Conservation (phyloP, 2,113 vertebrate species). For the Capreolus pygargus region DNA sequence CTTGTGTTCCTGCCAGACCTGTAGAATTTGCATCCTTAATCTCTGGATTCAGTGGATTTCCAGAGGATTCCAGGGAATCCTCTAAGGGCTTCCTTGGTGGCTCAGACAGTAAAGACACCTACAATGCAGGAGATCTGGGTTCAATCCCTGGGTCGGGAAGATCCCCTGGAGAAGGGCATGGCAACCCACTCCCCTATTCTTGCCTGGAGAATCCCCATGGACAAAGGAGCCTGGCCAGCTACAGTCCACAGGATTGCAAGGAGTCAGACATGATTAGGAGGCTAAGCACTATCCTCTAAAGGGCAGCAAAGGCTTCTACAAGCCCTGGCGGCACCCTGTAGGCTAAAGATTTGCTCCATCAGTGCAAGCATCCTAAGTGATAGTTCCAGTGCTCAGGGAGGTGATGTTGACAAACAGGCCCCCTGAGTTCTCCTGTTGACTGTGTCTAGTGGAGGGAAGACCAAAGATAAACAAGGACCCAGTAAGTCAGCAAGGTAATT, state of each 20-base stretch:
- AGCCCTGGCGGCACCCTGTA: background rate
- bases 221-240: background rate
- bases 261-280: background rate
- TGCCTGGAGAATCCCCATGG: background rate
- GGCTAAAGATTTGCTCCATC: background rate
- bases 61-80: background rate
- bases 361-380: background rate
- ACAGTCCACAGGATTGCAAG: background rate
- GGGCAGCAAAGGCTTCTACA: background rate
- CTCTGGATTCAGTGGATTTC: background rate
- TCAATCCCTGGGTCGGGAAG: background rate
- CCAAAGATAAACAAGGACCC: background rate
- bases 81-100: background rate
- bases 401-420: background rate
- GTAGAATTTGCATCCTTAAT: too few species aligned
- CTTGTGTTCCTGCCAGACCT: background rate
- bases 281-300: background rate
- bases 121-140: background rate
- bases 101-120: background rate
- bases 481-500: background rate
- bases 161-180: background rate
- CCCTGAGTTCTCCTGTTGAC: background rate
- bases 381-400: background rate
- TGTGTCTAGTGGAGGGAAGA: background rate
- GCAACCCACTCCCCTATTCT: background rate